Evolutionary conservation across 2,113 vertebrate genomes (phyloP), one percentile per base, ranked within the genome.

Genomic region (Caracal caracal): DNA sequence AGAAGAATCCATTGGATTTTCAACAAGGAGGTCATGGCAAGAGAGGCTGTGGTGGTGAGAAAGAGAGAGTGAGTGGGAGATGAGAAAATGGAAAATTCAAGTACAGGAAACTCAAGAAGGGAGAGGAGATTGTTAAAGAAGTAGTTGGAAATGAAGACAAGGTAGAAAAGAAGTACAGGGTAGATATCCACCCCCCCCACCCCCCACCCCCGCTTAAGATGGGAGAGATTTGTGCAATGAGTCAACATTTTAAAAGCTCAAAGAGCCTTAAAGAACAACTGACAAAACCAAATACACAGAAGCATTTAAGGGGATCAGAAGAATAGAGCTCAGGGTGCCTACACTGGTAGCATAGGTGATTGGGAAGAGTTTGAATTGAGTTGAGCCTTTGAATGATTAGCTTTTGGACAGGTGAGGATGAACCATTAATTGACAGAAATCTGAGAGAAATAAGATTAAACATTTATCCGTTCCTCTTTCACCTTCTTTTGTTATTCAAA

Each of bases 401-500:
- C 24, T 85, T 94, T 82, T 43, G 78, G 56, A 51, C 6, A 63
- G 28, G 19, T 86, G 28, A 83, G 6, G 79, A 61, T 35, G 35
- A 92, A 4, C 33, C 51, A 75, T 89, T 90, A 30, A 68, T 70
- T 90, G 28, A 13, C 90, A 85, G 37, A 88, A 81, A 94, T 81
- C 61, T 56, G 79, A 73, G 33, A 35, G 84, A 96, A 95, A 73
- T 43, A 89, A 88, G 61, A 82, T 12, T 70, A 92, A 96, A 51
- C 17, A 84, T 83, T 81, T 5, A 75, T 59, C 61, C 91, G 22
- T 82, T 95, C 73, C 79, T 20, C 22, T 90, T 79, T 93, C 1
- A 37, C 53, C 59, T 87, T 9, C 43, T 91, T 89, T 82, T 84
- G 26, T 90, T 97, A 85, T 88, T 92, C 47, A 71, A 75, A 91